Evolutionary conservation across 2,113 vertebrate genomes (phyloP).

Genomic region (Capreolus pygargus): DNA sequence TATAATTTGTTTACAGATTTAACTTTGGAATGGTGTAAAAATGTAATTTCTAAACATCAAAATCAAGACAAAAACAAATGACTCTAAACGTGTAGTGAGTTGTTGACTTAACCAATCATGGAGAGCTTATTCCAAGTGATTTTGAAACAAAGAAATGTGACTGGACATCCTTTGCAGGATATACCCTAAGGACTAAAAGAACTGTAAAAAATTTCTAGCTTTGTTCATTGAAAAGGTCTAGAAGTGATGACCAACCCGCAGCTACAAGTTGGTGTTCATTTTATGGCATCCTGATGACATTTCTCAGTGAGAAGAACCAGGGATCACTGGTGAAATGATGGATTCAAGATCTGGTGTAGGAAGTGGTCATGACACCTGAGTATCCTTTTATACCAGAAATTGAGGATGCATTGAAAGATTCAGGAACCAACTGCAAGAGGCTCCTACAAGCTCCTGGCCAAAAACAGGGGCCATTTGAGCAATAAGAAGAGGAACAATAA

Average conservation of each 20-base stretch:
- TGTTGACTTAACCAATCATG: neutral
- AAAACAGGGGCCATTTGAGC: neutral
- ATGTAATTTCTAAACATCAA: neutral
- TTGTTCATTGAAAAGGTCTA: neutral
- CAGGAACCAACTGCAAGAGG: neutral
- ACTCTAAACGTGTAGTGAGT: neutral
- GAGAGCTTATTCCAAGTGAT: constrained; percentile 10
- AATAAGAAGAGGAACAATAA: neutral
- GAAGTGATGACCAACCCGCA: neutral
- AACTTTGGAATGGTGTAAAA: constrained; percentile 11
- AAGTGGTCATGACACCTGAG: neutral
- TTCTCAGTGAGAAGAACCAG: neutral
- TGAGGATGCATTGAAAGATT: neutral
- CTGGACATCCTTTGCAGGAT: neutral
- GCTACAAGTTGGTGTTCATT: neutral
- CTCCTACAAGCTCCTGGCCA: neutral
- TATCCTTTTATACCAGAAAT: neutral
- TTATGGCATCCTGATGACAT: neutral
- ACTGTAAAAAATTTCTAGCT: neutral
- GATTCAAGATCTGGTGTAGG: neutral
- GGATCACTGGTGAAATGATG: neutral
- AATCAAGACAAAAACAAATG: constrained; percentile 16
- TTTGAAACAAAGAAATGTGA: neutral
- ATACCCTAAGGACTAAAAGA: neutral
- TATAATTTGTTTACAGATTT: neutral